phyloP scores from a whole-genome alignment of 2,888 invertebrate genomes.

The Drosophila austrosaltans region DNA sequence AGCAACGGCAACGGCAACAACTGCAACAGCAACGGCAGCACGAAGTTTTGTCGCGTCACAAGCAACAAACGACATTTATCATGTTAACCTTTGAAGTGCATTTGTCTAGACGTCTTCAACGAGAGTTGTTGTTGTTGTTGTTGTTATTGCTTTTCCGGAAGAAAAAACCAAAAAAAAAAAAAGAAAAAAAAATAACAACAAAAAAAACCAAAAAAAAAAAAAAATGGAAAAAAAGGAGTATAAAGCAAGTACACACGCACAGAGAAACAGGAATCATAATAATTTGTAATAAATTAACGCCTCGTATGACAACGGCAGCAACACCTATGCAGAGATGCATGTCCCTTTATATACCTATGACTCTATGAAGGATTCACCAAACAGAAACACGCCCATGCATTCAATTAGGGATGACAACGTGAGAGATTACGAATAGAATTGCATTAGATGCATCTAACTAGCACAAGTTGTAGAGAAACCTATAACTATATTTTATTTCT shows the following conservation, averaged over 20 bases:
- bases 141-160: constrained; percentile 34
- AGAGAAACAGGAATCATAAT: constrained; percentile 74
- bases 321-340: constrained; percentile 44
- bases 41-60: constrained; percentile 78
- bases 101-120: constrained; percentile 79
- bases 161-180: constrained; percentile 14
- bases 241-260: constrained; percentile 29
- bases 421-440: background rate
- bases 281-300: constrained; percentile 79
- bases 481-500: too few species aligned
- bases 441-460: background rate
- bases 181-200: constrained; percentile 29
- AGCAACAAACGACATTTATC: constrained; percentile 79
- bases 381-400: constrained; percentile 60
- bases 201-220: background rate
- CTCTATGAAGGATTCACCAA: constrained; percentile 60
- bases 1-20: constrained; percentile 33
- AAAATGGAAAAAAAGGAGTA: constrained; percentile 7
- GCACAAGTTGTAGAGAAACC: too few species aligned
- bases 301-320: constrained; percentile 57
- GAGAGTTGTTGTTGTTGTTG: constrained; percentile 50
- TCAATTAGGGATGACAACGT: constrained; percentile 8
- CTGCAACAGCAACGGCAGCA: constrained; percentile 41
- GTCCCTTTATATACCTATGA: constrained; percentile 13
- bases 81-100: constrained; percentile 80